These are phyloP conservation scores for Amblyopsis rosae DNA, from an alignment of 2,113 vertebrate species.

Conservation along the genomic window DNA sequence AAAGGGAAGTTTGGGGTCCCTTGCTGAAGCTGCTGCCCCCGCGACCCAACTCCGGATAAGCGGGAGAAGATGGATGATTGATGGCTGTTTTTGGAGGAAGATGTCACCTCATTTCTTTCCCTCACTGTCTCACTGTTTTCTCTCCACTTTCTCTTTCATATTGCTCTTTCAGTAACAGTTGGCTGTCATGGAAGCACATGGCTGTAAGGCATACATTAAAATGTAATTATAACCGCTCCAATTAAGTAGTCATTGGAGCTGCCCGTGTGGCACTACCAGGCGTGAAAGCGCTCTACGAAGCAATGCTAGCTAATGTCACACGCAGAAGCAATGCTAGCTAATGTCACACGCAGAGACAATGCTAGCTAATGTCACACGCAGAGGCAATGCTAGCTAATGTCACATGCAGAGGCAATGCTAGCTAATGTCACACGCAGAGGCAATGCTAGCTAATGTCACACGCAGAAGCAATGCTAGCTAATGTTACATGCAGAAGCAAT, in stretches of 20 bases:
- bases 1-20: too few species aligned
- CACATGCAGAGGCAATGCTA: too few species aligned
- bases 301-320: neutral
- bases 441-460: too few species aligned
- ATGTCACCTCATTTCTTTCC: conserved; percentile 12
- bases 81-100: conserved; percentile 2
- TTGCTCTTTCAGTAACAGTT: neutral
- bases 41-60: too few species aligned
- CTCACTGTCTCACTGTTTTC: neutral
- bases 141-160: conserved; percentile 9
- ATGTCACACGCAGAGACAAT: neutral
- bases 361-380: too few species aligned
- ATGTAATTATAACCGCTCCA: neutral
- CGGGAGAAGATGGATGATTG: too few species aligned
- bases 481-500: too few species aligned
- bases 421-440: too few species aligned
- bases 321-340: neutral
- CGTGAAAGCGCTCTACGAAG: neutral
- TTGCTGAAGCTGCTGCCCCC: too few species aligned
- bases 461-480: too few species aligned
- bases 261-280: neutral
- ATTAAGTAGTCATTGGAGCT: conserved; percentile 13
- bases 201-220: conserved; percentile 10
- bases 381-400: too few species aligned
- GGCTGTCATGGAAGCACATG: neutral